Conservation (phyloP, 2,888 invertebrate genomes). For the Halictus quadricinctus region DNA sequence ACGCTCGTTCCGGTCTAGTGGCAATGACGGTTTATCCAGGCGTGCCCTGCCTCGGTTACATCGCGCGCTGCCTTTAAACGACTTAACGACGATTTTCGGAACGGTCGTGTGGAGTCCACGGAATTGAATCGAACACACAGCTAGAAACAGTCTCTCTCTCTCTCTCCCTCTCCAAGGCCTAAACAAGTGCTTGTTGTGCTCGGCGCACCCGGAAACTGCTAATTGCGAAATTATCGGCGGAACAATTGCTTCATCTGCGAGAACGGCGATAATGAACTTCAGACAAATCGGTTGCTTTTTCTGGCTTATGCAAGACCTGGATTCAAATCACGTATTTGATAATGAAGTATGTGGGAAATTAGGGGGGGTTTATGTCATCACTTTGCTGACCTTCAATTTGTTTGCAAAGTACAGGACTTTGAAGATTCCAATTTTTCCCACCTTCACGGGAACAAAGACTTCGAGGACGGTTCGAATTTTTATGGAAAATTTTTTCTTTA, state of each 20-base stretch:
- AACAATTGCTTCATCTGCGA: not conserved
- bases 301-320: not conserved
- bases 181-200: slow-evolving; percentile 30
- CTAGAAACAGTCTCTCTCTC: not conserved
- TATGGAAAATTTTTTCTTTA: too few species aligned
- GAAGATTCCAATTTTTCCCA: not conserved
- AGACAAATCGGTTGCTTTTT: not conserved
- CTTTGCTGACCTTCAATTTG: not conserved
- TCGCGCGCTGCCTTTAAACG: slow-evolving; percentile 63
- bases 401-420: not conserved
- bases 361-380: not conserved
- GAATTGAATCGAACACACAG: slow-evolving; percentile 46
- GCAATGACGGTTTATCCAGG: slow-evolving; percentile 54
- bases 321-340: not conserved
- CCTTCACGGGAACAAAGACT: too few species aligned
- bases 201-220: not conserved
- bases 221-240: not conserved
- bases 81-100: slow-evolving; percentile 65
- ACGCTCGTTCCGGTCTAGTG: slow-evolving; percentile 72
- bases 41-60: slow-evolving; percentile 25
- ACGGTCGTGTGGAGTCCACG: slow-evolving; percentile 42
- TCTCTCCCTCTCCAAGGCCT: not conserved
- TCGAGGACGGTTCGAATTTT: too few species aligned
- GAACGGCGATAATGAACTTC: not conserved
- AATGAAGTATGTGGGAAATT: not conserved